Base-by-base conservation (phyloP, 2,888 invertebrate genomes). In the Glaucopsyche alexis region DNA sequence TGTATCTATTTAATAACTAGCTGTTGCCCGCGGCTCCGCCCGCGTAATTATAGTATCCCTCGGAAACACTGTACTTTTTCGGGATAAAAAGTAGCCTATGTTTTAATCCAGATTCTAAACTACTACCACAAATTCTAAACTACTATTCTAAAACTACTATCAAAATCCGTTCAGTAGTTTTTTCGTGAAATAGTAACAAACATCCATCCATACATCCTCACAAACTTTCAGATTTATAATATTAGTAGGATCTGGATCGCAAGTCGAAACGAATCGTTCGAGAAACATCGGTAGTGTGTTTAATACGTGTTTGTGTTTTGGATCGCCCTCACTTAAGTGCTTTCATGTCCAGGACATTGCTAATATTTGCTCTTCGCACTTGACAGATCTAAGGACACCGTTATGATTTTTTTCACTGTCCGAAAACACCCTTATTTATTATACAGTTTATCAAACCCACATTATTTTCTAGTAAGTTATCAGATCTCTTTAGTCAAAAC, bases 311-410 rank as follows among this genome's bases (percentile, higher is more conserved):
- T 71, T 71, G 71, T 71, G 47, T 71, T 14, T 71, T 16, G 71
- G 52, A 71, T 71, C 71, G 71, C 71, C 71, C 71, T 40, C 52
- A 52, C 52, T 74, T 82, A 82, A 81, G 80, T 80, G 79, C 81
- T 82, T 82, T 84, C 83, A 84, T 81, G 83, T 80, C 83, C 82
- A 81, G 83, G 77, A 80, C 79, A 75, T 72, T 65, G 81, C 80
- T 81, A 89, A 88, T 87, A 87, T 89, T 89, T 85, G 82, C 76
- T 77, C 73, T 82, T 83, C 81, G 79, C 85, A 85, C 85, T 84
- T 83, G 79, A 77, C 81, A 77, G 40, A 71, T 70, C 70, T 70
- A 50, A 70, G 70, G 70, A 29, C 29, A 14, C 60, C 60, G 29
- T 60, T 60, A 29, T 60, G 16, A 9, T 29, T 60, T 60, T 60